Evolutionary conservation across 2,888 invertebrate genomes (phyloP).

Genomic region (Campoplex nolae): DNA sequence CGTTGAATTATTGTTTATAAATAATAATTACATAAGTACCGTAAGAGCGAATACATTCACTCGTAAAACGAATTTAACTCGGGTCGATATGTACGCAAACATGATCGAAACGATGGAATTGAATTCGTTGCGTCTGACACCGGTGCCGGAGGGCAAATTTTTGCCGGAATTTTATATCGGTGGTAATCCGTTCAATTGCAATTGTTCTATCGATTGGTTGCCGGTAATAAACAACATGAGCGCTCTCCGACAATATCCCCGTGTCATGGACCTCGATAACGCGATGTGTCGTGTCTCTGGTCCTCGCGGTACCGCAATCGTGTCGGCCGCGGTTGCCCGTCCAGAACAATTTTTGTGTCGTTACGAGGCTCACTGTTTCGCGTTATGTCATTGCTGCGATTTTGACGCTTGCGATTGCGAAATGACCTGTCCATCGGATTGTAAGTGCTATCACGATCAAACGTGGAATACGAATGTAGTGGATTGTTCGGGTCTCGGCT

Average conservation of each 20-base stretch:
- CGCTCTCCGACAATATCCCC: conserved; percentile 92
- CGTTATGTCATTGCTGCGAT: conserved; percentile 97
- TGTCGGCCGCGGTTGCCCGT: conserved; percentile 91
- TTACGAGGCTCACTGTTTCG: conserved; percentile 97
- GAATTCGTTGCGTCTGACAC: conserved; percentile 91
- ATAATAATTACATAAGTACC: conserved; percentile 93
- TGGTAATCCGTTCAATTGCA: conserved; percentile 97
- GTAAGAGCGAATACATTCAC: conserved; percentile 94
- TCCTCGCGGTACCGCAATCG: conserved; percentile 92
- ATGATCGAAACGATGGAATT: conserved; percentile 93
- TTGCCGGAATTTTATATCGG: conserved; percentile 96
- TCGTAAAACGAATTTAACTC: conserved; percentile 92
- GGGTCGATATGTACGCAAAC: conserved; percentile 96
- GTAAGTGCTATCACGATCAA: conserved; percentile 97
- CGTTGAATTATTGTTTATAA: conserved; percentile 94
- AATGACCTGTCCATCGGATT: conserved; percentile 97
- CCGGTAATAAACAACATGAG: conserved; percentile 95
- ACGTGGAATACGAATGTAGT: conserved; percentile 97
- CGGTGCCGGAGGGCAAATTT: conserved; percentile 89
- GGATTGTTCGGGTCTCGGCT: conserved; percentile 93
- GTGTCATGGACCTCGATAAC: conserved; percentile 94
- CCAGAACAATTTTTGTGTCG: conserved; percentile 95
- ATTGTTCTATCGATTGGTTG: conserved; percentile 98
- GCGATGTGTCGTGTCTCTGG: conserved; percentile 95
- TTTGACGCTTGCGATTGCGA: conserved; percentile 98